These are phyloP conservation scores for Aporophyla nigra DNA, from an alignment of 2,888 invertebrate species.

Conservation along the genomic window DNA sequence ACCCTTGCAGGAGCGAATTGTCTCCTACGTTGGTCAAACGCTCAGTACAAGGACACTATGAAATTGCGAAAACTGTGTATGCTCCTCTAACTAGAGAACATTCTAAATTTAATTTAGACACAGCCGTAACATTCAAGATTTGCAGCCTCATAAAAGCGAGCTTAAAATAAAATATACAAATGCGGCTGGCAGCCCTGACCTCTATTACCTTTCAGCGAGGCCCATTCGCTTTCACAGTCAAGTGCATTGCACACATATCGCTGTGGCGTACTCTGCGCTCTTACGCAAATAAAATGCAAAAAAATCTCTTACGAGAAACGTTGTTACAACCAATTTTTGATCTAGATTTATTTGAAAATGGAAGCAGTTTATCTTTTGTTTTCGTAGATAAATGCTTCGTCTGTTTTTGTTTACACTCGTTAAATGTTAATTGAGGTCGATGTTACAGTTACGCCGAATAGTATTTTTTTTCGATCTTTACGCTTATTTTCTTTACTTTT, in stretches of 20 bases:
- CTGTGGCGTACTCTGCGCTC: background rate
- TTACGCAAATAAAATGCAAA: slow-evolving; percentile 26
- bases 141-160: slow-evolving; percentile 36
- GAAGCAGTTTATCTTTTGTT: slow-evolving; percentile 16
- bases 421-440: slow-evolving; percentile 43
- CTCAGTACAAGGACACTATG: background rate
- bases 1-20: background rate
- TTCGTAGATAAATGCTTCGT: background rate
- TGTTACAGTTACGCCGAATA: slow-evolving; percentile 20
- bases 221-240: slow-evolving; percentile 40
- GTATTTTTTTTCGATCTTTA: background rate
- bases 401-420: slow-evolving; percentile 23
- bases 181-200: slow-evolving; percentile 40
- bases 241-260: slow-evolving; percentile 52
- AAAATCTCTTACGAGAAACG: background rate
- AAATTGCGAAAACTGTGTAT: background rate
- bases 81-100: background rate
- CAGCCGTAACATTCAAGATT: slow-evolving; percentile 23
- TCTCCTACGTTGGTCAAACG: background rate
- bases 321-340: background rate
- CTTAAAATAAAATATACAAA: slow-evolving; percentile 12
- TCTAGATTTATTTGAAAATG: background rate
- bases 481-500: slow-evolving; percentile 9
- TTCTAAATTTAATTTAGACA: background rate
- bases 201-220: slow-evolving; percentile 33